phyloP scores from a whole-genome alignment of 2,113 vertebrate genomes.

The Oryzias javanicus region DNA sequence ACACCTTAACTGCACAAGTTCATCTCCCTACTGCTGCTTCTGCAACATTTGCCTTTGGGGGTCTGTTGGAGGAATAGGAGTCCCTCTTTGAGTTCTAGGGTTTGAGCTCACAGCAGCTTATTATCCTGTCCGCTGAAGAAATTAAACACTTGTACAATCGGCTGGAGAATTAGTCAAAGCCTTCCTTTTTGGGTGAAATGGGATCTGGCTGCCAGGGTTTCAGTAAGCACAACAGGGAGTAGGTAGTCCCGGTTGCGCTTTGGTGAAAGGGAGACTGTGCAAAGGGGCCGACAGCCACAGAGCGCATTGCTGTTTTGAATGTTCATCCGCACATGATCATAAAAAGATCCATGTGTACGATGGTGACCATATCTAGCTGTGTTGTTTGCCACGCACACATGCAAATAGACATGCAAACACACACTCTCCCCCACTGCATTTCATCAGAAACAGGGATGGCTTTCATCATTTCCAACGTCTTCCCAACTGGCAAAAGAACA shows the following conservation, averaged over 20 bases:
- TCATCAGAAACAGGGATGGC: conserved; percentile 34
- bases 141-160: conserved; percentile 68
- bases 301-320: conserved; percentile 48
- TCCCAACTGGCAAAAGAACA: conserved; percentile 37
- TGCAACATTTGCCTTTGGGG: conserved; percentile 28
- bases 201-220: conserved; percentile 57
- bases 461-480: conserved; percentile 46
- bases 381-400: conserved; percentile 27
- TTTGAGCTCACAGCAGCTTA: conserved; percentile 68
- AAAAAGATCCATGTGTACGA: conserved; percentile 33
- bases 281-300: conserved; percentile 37
- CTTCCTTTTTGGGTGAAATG: conserved; percentile 62
- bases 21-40: conserved; percentile 15
- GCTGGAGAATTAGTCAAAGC: conserved; percentile 68
- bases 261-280: conserved; percentile 47
- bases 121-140: conserved; percentile 61
- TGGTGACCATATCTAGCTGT: conserved; percentile 41
- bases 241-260: conserved; percentile 56
- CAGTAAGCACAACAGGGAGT: conserved; percentile 62
- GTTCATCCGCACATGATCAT: conserved; percentile 34
- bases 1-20: conserved; percentile 14
- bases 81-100: conserved; percentile 53
- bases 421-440: conserved; percentile 1
- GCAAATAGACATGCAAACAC: conserved; percentile 34
- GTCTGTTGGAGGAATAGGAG: conserved; percentile 57